Evolutionary conservation across 2,888 invertebrate species (phyloP), one percentile per base, ranked within the genome.

Genomic region (Hoplodrina blanda): DNA sequence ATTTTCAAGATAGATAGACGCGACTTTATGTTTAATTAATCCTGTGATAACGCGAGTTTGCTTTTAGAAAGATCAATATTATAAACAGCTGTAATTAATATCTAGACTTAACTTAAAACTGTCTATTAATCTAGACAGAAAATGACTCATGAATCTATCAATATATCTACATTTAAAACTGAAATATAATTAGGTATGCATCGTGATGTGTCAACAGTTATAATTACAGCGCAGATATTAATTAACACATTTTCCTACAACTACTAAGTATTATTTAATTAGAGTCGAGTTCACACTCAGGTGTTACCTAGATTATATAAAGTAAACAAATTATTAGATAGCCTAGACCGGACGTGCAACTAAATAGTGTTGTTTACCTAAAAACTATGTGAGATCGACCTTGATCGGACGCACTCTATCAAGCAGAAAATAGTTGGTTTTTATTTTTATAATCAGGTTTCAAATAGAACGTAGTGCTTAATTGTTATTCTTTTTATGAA

Each of bases 1-100:
- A 93, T 93, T 93, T 91, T 88, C 69, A 86, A 79, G 78, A 82
- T 76, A 69, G 74, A 82, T 73, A 72, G 57, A 44, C 52, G 59
- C 17, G 20, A 55, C 64, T 76, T 79, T 78, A 72, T 73, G 50
- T 71, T 76, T 76, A 71, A 78, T 73, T 44, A 52, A 67, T 30
- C 6, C 57, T 70, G 62, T 81, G 74, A 73, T 13, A 20, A 57
- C 59, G 10, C 17, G 10, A 0, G 62, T 64, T 63, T 66, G 60
- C 69, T 65, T 80, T 41, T n/a, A 46, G 54, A 60, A 11, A 44
- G 62, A 52, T 68, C 62, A 69, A 56, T 64, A 25, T 15, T 56
- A n/a, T 37, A 5, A 13, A 25, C 44, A 6, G 41, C 15, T 13
- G 17, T 20, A 7, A 41, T 72, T 44, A 37, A 56, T 50, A 46